Conservation (phyloP, 1,140 invertebrate species). For the Trichonephila inaurata region DNA sequence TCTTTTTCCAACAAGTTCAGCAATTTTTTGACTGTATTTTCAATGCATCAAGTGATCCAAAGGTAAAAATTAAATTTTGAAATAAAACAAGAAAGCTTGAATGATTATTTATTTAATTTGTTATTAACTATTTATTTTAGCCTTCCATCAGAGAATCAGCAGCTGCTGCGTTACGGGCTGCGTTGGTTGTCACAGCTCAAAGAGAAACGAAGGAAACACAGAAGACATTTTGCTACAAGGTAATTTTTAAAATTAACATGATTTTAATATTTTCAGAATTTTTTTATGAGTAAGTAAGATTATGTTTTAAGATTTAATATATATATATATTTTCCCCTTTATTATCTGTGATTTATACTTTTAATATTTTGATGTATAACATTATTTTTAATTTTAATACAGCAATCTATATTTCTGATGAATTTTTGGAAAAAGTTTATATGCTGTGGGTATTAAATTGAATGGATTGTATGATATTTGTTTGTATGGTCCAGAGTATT, state of each 20-base stretch:
- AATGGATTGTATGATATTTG: too few species aligned
- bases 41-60: constrained; percentile 94
- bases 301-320: not conserved
- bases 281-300: too few species aligned
- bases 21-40: constrained; percentile 97
- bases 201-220: constrained; percentile 95
- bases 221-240: constrained; percentile 91
- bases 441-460: too few species aligned
- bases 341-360: too few species aligned
- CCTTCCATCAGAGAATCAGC: constrained; percentile 95
- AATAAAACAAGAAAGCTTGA: not conserved
- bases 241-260: constrained; percentile 65
- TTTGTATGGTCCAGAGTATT: too few species aligned
- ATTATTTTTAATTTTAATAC: too few species aligned
- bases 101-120: not conserved
- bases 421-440: too few species aligned
- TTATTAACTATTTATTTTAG: constrained; percentile 78
- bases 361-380: too few species aligned
- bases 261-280: not conserved
- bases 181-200: constrained; percentile 95
- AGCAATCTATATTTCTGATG: too few species aligned
- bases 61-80: constrained; percentile 81
- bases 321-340: not conserved
- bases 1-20: constrained; percentile 98
- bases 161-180: constrained; percentile 94